Conservation (phyloP, 2,888 invertebrate species). For the Dioctria linearis region DNA sequence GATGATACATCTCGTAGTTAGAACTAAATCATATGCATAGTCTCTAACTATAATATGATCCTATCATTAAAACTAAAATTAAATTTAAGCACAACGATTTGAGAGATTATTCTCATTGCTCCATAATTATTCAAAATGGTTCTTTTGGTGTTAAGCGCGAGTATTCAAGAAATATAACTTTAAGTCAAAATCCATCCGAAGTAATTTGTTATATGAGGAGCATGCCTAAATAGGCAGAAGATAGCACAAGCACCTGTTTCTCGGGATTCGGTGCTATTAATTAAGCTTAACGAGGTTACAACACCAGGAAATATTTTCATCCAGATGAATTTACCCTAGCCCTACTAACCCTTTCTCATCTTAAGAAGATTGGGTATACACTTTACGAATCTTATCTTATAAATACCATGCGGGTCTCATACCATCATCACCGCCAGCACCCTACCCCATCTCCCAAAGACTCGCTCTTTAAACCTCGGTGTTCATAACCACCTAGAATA, state of each 20-base stretch:
- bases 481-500: constrained; percentile 26
- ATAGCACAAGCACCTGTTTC: constrained; percentile 60
- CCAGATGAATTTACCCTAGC: constrained; percentile 45
- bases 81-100: too few species aligned
- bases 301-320: constrained; percentile 60
- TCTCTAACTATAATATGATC: too few species aligned
- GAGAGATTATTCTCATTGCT: too few species aligned
- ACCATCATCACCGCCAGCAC: neutral
- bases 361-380: constrained; percentile 14
- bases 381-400: constrained; percentile 37
- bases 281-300: constrained; percentile 72
- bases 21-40: too few species aligned
- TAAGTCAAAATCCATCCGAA: constrained; percentile 33
- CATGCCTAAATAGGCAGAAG: constrained; percentile 21
- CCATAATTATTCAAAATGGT: constrained; percentile 12
- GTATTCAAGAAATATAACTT: constrained; percentile 11
- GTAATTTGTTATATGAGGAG: constrained; percentile 29
- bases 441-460: neutral
- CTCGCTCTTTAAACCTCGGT: constrained; percentile 34
- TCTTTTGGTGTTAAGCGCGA: neutral
- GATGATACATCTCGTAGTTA: too few species aligned
- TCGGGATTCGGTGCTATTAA: constrained; percentile 70
- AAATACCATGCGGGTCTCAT: constrained; percentile 15
- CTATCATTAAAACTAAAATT: too few species aligned
- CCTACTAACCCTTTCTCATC: constrained; percentile 41